A percentile compares a stretch with the other conserved stretches of the same genome.
Evolutionary conservation across 2,797 vertebrate species (phyloP).

Genomic region (Rousettus madagascariensis): DNA sequence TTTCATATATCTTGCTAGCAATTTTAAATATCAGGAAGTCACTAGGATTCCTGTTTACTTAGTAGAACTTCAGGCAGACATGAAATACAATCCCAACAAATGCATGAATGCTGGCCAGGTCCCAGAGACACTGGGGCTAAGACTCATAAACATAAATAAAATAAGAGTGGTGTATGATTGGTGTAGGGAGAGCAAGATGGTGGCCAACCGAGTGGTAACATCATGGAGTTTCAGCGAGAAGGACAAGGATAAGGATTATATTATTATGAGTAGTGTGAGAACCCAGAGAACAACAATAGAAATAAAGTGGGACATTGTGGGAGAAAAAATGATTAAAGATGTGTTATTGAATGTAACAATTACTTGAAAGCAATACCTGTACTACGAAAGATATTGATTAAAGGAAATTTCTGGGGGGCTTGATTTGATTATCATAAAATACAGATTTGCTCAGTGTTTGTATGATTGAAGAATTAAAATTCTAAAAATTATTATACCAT

Average conservation of each 20-base stretch:
- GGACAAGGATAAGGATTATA: neutral
- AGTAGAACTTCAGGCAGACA: neutral
- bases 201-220: neutral
- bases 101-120: neutral
- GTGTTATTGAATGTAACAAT: neutral
- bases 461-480: neutral
- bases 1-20: neutral
- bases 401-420: neutral
- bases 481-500: neutral
- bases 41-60: neutral
- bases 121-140: neutral
- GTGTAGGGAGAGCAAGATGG: neutral
- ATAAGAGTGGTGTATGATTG: neutral
- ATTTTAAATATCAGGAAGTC: neutral
- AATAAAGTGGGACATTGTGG: neutral
- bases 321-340: neutral
- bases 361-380: neutral
- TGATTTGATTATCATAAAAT: neutral
- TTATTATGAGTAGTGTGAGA: neutral
- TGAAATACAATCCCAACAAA: conserved; percentile 1
- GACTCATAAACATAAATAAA: neutral
- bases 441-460: neutral
- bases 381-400: neutral
- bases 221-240: neutral
- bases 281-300: neutral